Percentiles rank a stretch among this genome's conserved stretches.
Evolutionary conservation across 2,113 vertebrate genomes (phyloP).

Genomic region (Thermophis baileyi): DNA sequence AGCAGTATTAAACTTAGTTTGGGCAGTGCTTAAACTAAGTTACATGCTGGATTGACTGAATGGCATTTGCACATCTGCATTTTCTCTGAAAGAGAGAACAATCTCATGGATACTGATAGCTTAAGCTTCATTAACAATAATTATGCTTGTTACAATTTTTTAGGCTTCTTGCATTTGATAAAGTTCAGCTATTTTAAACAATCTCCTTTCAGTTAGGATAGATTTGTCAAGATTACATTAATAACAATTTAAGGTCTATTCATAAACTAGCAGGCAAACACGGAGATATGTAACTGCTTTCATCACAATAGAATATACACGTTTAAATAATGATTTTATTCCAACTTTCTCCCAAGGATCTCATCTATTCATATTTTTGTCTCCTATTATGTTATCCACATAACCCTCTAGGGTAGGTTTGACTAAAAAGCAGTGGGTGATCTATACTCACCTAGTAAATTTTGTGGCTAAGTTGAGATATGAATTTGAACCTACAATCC

Average conservation of each 20-base stretch:
- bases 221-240: not conserved
- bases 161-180: not conserved
- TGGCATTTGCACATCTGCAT: not conserved
- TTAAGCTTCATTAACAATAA: not conserved
- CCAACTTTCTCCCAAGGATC: not conserved
- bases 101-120: not conserved
- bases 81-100: not conserved
- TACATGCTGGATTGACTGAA: not conserved
- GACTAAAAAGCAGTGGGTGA: not conserved
- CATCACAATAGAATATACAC: not conserved
- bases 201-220: not conserved
- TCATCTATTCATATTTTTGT: not conserved
- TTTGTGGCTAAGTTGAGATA: not conserved
- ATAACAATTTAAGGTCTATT: not conserved
- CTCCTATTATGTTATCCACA: not conserved
- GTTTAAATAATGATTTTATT: not conserved
- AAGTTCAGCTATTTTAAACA: not conserved
- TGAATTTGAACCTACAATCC: not conserved
- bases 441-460: not conserved
- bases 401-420: not conserved
- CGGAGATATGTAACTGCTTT: not conserved
- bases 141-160: not conserved
- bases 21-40: not conserved
- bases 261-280: not conserved
- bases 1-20: not conserved